Base-by-base conservation (phyloP, 35 echinoderm and acorn worm species). In the Diadema setosum region DNA sequence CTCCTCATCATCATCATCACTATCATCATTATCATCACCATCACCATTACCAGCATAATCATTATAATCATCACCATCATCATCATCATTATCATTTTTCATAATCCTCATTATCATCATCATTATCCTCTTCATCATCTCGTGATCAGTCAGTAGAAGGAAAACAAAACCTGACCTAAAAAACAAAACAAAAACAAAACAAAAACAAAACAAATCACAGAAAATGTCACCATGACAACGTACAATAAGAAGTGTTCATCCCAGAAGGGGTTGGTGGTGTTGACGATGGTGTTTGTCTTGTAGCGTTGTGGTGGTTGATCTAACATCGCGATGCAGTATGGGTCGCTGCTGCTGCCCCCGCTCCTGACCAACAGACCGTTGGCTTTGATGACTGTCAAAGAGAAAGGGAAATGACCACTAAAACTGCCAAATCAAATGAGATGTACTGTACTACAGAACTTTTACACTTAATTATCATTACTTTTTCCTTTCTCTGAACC, bases 231-330 rank as follows among this genome's bases (percentile, higher is more conserved):
- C 42, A 73, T 40, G 2, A 20, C 16, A 42, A 86, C 27, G 94
- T 92, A 99, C 96, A 99, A 99, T 29, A 92, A 64, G 81, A 99
- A 99, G 63, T 94, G 89, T 87, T 99, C 96, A 89, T 99, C 96
- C 96, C 96, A 99, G 90, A 99, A 95, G 23, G 96, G 96, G 36
- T 94, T 99, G 64, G 84, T 86, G 26, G 96, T 92, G 29, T 91
- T 92, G n/a, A 87, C 90, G 56, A 98, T 91, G 85, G 91, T 86
- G 42, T 84, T 89, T 0, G 96, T 99, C 56, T 95, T 94, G 81
- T 99, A 90, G 56, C 89, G 85, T 69, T 99, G 96, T 16, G 86
- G 57, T 2, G 93, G 96, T 26, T 91, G 90, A 76, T 99, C 96
- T 2, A 99, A 82, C 25, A 87, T 91, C 17, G 91, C 90, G 1